Evolutionary conservation across 2,797 vertebrate species (phyloP), one percentile per base, ranked within the genome.

Genomic region (Spinus pinus): DNA sequence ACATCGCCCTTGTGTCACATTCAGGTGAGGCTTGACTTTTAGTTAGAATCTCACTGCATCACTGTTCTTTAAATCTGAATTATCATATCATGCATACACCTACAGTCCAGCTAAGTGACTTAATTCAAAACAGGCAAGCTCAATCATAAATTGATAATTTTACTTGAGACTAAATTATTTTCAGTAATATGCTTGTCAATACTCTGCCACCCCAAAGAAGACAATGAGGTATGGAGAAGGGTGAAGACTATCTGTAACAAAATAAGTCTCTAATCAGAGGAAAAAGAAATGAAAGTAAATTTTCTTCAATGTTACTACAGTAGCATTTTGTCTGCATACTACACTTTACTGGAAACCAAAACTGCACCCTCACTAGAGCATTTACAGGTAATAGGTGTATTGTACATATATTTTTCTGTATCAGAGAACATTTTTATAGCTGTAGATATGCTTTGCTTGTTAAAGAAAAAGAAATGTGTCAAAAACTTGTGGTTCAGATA

Each of bases 391-490:
- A 97, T 94, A 97, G 95, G 88, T 92, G 80, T 49, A 95, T 64
- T 64, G 84, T 95, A 96, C 92, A 97, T 96, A 96, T 96, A 96
- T 97, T 97, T 96, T 97, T 97, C 95, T 95, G 88, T 94, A 96
- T 96, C 95, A 95, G 94, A 91, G 96, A 97, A 93, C 86, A 94
- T 97, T 97, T 97, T 97, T 97, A 97, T 96, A 90, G 95, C 93
- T 87, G 73, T 81, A 97, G 93, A 96, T 94, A 96, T 91, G 95
- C 89, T 97, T 93, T 96, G 93, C 94, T 96, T 97, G 95, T 96
- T 97, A 96, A 96, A 96, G 95, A 97, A 97, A 97, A 97, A 97
- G 97, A 97, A 97, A 97, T 88, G 69, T 97, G 93, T 96, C 96
- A 97, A 95, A 95, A 96, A 97, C 94, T 93, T 95, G 94, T 93